A percentile compares a stretch with the other conserved stretches of the same genome.
phyloP scores from a whole-genome alignment of 2,797 vertebrate genomes.

The Phoeniculus purpureus region DNA sequence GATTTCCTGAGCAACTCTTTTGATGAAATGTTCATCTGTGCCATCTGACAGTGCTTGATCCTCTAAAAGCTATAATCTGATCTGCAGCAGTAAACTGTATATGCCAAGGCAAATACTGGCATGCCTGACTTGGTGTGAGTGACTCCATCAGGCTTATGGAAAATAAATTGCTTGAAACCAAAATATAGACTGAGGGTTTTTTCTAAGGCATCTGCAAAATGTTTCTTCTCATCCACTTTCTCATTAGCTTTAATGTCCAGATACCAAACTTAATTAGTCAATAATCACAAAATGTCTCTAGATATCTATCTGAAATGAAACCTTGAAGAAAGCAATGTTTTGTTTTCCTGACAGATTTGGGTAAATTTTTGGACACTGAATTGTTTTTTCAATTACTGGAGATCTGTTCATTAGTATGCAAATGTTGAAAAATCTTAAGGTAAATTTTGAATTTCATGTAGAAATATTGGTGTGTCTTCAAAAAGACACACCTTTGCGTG shows the following conservation, averaged over 20 bases:
- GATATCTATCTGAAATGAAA: neutral
- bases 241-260: neutral
- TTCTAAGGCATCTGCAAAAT: neutral
- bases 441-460: neutral
- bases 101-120: neutral
- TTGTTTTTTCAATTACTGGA: too few relatives aligned
- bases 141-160: neutral
- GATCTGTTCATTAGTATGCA: neutral
- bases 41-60: neutral
- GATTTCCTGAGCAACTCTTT: neutral
- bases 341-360: neutral
- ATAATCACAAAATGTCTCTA: too few relatives aligned
- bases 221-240: neutral
- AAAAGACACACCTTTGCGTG: neutral
- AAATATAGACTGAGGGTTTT: neutral
- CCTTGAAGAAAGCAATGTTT: neutral
- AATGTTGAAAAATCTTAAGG: neutral
- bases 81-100: neutral
- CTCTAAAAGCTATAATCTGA: constrained; percentile 15
- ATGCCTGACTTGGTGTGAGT: neutral
- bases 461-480: neutral
- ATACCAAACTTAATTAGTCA: neutral
- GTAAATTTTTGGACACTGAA: neutral
- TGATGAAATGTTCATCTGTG: neutral
- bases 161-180: neutral